Percentiles rank a stretch among this genome's conserved stretches.
phyloP scores from a whole-genome alignment of 2,888 invertebrate species.

The Spicauda simplicius region DNA sequence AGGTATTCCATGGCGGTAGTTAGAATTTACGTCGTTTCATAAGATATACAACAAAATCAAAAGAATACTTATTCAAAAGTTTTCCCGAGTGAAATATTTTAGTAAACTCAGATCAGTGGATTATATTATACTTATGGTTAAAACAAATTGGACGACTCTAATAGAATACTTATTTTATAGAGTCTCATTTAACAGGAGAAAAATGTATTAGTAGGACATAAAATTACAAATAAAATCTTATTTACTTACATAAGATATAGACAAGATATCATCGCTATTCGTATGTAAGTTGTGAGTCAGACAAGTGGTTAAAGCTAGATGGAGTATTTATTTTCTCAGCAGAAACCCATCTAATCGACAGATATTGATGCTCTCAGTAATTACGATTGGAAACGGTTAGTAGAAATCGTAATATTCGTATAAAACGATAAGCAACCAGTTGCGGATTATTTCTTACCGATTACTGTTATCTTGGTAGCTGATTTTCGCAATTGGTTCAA shows the following conservation, averaged over 20 bases:
- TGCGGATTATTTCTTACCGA: conserved; percentile 24
- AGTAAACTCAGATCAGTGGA: too few species aligned
- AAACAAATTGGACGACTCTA: too few species aligned
- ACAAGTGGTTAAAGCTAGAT: conserved; percentile 13
- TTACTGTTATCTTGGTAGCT: conserved; percentile 21
- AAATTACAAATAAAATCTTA: too few species aligned
- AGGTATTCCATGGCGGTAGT: too few species aligned
- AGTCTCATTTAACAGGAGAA: too few species aligned
- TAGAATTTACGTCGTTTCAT: too few species aligned
- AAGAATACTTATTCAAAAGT: too few species aligned
- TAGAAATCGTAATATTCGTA: conserved; percentile 30
- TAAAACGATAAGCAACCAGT: conserved; percentile 27
- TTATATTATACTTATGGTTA: too few species aligned
- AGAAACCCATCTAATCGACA: conserved; percentile 36
- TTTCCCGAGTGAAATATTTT: too few species aligned
- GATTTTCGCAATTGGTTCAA: conserved; percentile 28
- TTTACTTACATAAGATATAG: neutral
- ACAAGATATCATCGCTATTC: neutral
- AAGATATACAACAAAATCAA: too few species aligned
- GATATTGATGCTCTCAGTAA: conserved; percentile 34
- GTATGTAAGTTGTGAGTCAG: neutral
- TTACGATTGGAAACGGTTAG: conserved; percentile 33
- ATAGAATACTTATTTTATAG: too few species aligned
- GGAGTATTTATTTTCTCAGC: conserved; percentile 28
- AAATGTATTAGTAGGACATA: too few species aligned